phyloP scores from a whole-genome alignment of 2,797 vertebrate genomes.

The Todus mexicanus region DNA sequence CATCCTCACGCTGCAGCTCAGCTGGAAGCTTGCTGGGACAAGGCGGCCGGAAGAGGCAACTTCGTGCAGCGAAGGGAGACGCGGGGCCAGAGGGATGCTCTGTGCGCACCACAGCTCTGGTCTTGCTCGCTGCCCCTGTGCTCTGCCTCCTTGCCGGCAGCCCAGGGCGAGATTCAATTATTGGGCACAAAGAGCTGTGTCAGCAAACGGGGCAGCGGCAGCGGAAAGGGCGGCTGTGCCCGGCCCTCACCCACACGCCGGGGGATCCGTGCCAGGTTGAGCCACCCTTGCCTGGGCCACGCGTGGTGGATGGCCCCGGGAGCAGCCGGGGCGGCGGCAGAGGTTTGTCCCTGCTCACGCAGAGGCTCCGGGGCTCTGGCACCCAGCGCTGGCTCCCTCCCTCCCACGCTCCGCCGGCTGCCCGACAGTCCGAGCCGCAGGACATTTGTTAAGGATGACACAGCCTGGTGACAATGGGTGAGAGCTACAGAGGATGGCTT shows the following conservation, averaged over 20 bases:
- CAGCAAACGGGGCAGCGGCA: not conserved
- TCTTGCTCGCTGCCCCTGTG: no score
- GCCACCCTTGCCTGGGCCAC: not conserved
- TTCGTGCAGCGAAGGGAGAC: not conserved
- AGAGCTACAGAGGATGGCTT: not conserved
- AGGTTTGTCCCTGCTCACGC: not conserved
- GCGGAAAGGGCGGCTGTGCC: not conserved
- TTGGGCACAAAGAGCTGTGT: not conserved
- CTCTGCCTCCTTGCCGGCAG: not conserved
- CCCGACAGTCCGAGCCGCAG: rapidly evolving
- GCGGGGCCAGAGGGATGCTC: not conserved
- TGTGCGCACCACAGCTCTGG: not conserved
- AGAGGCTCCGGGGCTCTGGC: not conserved
- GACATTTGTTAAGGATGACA: not conserved
- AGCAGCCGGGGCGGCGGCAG: not conserved
- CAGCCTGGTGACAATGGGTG: not conserved
- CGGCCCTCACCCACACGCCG: not conserved
- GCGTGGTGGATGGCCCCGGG: rapidly evolving
- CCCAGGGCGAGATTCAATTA: not conserved
- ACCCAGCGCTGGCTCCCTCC: not conserved
- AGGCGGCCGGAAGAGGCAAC: not conserved
- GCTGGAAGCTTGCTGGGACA: not conserved
- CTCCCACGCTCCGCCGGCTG: not conserved
- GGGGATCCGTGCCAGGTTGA: not conserved
- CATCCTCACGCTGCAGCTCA: not conserved